Percentiles rank a stretch among this genome's conserved stretches.
Conservation (phyloP, 2,888 invertebrate species). For the Caenorhabditis wallacei region DNA sequence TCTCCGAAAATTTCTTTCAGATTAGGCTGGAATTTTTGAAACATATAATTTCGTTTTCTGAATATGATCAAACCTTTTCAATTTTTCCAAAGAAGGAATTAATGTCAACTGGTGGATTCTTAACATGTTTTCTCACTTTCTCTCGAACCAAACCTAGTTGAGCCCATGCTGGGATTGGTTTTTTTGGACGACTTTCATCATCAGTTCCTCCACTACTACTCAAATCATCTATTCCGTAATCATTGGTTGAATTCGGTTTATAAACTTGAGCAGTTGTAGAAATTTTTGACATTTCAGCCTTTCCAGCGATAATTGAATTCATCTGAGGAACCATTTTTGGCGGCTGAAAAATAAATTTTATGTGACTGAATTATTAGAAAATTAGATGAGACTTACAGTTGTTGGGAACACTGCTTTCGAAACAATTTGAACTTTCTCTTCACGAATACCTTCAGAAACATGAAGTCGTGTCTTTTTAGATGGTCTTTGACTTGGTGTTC, state of each 20-base stretch:
- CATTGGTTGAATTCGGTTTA: neutral
- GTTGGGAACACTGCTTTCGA: neutral
- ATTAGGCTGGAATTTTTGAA: conserved; percentile 1
- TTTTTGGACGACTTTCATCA: conserved; percentile 6
- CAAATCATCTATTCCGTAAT: conserved; percentile 17
- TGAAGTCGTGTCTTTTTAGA: conserved; percentile 13
- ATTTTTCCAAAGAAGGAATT: conserved; percentile 1
- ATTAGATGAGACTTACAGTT: neutral
- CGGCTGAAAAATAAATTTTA: neutral
- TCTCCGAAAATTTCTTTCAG: conserved; percentile 3
- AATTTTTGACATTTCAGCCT: neutral
- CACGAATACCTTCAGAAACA: neutral
- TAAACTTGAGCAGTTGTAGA: neutral
- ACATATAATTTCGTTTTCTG: too few relatives aligned
- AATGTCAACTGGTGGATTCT: conserved; percentile 16
- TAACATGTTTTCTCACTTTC: neutral
- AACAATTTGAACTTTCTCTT: neutral
- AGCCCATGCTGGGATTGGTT: conserved; percentile 6
- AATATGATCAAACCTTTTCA: conserved; percentile 3
- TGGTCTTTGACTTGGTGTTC: neutral
- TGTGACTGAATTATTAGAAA: neutral
- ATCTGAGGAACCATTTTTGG: neutral
- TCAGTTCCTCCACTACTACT: neutral
- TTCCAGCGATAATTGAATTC: neutral
- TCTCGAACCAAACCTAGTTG: neutral